phyloP scores from a whole-genome alignment of 2,888 invertebrate genomes.

The Sinopyrophorus schimmeli region DNA sequence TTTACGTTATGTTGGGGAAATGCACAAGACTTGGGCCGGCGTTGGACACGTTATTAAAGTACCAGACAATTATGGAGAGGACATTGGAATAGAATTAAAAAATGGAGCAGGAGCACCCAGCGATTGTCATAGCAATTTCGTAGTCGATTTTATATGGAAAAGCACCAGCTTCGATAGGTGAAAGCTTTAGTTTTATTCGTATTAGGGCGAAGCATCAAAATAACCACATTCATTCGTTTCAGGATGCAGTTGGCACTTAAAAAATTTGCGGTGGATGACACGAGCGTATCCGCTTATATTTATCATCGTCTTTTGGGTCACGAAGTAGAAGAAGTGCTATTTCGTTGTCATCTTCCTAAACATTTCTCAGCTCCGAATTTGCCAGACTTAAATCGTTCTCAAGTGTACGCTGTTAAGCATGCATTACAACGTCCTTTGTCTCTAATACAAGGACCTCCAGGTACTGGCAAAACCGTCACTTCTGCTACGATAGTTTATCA shows the following conservation, averaged over 20 bases:
- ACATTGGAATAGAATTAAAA: slow-evolving; percentile 96
- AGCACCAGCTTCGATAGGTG: slow-evolving; percentile 97
- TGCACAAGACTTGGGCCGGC: slow-evolving; percentile 95
- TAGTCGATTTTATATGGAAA: slow-evolving; percentile 99
- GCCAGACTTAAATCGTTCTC: slow-evolving; percentile 96
- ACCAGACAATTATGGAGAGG: slow-evolving; percentile 95
- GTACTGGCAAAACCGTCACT: slow-evolving; percentile 98
- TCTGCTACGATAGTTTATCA: slow-evolving; percentile 99
- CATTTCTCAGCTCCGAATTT: slow-evolving; percentile 96
- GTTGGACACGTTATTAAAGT: slow-evolving; percentile 97
- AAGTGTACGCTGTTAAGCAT: slow-evolving; percentile 98
- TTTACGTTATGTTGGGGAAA: slow-evolving; percentile 88
- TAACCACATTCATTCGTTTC: slow-evolving; percentile 41
- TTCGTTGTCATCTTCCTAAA: slow-evolving; percentile 90
- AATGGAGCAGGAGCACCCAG: slow-evolving; percentile 89
- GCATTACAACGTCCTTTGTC: slow-evolving; percentile 95
- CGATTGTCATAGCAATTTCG: slow-evolving; percentile 93
- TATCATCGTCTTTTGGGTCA: slow-evolving; percentile 95
- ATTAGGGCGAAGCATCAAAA: neutral
- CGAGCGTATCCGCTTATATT: slow-evolving; percentile 96
- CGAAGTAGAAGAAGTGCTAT: slow-evolving; percentile 90
- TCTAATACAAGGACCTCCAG: slow-evolving; percentile 96
- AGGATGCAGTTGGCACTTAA: slow-evolving; percentile 95
- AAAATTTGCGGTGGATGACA: slow-evolving; percentile 95
- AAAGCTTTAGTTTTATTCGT: too few species aligned